Base-by-base conservation (phyloP, 2,888 invertebrate genomes). In the Lochmaea crataegi region DNA sequence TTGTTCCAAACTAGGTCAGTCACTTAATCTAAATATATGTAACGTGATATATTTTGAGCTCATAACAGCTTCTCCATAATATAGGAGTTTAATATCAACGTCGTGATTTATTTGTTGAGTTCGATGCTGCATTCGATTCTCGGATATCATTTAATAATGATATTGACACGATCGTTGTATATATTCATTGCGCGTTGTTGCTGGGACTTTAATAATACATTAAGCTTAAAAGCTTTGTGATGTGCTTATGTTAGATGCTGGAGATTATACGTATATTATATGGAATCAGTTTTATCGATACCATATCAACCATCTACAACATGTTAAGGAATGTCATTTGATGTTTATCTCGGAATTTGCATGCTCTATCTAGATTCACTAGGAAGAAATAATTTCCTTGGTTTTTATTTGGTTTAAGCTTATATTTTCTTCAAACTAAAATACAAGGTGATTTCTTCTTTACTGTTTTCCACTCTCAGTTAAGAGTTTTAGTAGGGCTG, bases 211-310 rank as follows among this genome's bases (percentile, higher is more conserved):
- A 53, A 18, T 53, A 53, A 18, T 18, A 11, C 2, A 53, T 53
- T 16, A 53, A 53, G 53, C 53, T 18, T 53, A 18, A 18, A 53
- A 53, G 53, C 53, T 53, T 53, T 53, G 53, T 18, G 53, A 10
- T 53, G 18, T 4, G 53, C 18, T 18, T 16, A 53, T 53, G 16
- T 11, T 53, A 18, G 53, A 16, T 53, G 53, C 18, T 53, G 18
- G 18, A 18, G 16, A 53, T 53, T 53, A 53, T 16, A 16, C 10
- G 53, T 18, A 10, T 18, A 18, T 18, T 10, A 18, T 53, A 53
- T 18, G 9, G 16, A 53, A 53, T 53, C 3, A 6, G 2, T 14
- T 14, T 45, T 45, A 45, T 45, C 45, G 14, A 45, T 45, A 45
- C 14, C 11, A 45, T 45, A 12, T 45, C 4, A 42, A 42, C 42